Conservation (phyloP, 2,113 vertebrate species). For the Pipa parva region DNA sequence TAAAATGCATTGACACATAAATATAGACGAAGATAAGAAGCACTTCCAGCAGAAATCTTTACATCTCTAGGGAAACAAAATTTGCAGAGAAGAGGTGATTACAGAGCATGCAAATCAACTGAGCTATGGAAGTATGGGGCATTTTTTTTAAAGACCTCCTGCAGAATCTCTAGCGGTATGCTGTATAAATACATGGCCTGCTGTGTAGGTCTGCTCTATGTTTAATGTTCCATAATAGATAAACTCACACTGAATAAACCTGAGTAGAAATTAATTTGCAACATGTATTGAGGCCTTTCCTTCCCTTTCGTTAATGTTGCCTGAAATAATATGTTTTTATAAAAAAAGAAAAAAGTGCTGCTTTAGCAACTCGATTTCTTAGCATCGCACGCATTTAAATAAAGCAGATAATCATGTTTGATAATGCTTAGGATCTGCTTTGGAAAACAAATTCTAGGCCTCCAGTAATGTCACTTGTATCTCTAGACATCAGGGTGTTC, state of each 20-base stretch:
- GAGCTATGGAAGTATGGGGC: not conserved
- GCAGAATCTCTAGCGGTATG: slow-evolving; percentile 30
- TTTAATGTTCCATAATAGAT: slow-evolving; percentile 32
- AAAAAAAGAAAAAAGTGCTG: too few species aligned
- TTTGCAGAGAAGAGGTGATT: slow-evolving; percentile 12
- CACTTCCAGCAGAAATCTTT: not conserved
- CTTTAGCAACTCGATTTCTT: too few species aligned
- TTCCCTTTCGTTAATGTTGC: not conserved
- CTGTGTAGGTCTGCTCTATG: slow-evolving; percentile 12
- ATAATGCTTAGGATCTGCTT: too few species aligned
- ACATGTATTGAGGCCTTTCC: not conserved
- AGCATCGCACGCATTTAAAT: too few species aligned
- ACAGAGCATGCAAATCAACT: not conserved
- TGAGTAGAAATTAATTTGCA: not conserved
- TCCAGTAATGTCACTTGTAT: too few species aligned
- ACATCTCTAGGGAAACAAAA: slow-evolving; percentile 3
- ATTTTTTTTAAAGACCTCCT: not conserved
- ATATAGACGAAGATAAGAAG: not conserved
- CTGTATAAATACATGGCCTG: slow-evolving; percentile 13
- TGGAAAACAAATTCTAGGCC: too few species aligned
- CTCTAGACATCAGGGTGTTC: too few species aligned
- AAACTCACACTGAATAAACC: not conserved
- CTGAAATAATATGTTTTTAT: too few species aligned
- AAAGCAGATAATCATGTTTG: too few species aligned
- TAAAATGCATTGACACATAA: not conserved